Evolutionary conservation across 2,888 invertebrate genomes (phyloP).

Genomic region (Nudaria mundana): DNA sequence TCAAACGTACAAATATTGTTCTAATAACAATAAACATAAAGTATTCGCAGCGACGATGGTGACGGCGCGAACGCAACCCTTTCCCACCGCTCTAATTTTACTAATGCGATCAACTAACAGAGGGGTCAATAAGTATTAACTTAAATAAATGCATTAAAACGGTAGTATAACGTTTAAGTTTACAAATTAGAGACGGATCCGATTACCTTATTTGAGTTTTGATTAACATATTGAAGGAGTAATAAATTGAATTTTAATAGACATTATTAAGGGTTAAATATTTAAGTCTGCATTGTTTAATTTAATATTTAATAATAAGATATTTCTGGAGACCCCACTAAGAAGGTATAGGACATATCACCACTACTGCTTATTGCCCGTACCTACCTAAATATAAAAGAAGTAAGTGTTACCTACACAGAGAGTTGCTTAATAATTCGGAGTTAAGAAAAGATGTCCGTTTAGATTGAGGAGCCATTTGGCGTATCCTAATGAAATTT

Average conservation of each 20-base stretch:
- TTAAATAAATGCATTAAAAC: slow-evolving; percentile 67
- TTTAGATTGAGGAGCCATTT: no score
- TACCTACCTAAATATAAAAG: no score
- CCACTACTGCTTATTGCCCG: no score
- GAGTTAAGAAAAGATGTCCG: no score
- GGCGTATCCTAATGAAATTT: no score
- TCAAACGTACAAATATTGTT: slow-evolving; percentile 76
- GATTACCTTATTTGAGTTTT: slow-evolving; percentile 12
- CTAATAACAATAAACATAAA: slow-evolving; percentile 79
- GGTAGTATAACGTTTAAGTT: slow-evolving; percentile 56
- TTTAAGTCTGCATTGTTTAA: neutral
- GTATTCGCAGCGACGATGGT: slow-evolving; percentile 44
- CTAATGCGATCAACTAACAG: slow-evolving; percentile 68
- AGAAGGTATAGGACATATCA: no score
- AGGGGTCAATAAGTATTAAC: slow-evolving; percentile 64
- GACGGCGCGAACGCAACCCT: slow-evolving; percentile 55
- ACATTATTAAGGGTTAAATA: neutral
- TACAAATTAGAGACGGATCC: slow-evolving; percentile 60
- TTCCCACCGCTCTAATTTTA: slow-evolving; percentile 81
- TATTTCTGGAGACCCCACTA: no score
- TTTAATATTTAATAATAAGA: no score
- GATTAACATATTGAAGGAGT: neutral
- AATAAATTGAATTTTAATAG: neutral
- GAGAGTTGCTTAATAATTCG: no score
- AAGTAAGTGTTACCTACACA: no score